Evolutionary conservation across 2,888 invertebrate species (phyloP), one percentile per base, ranked within the genome.

Genomic region (Amphiduros pacificus): DNA sequence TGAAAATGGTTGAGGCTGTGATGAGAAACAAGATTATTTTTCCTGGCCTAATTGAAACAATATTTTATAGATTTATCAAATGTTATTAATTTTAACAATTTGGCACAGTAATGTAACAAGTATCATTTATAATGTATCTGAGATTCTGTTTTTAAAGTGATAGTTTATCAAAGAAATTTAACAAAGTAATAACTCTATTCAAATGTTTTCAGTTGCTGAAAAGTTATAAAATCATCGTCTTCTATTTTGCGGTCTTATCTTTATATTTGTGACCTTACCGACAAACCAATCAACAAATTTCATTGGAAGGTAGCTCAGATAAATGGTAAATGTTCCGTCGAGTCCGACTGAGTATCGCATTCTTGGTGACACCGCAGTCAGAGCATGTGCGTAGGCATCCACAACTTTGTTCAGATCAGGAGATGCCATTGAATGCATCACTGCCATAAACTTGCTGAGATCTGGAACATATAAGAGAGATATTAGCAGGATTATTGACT

Each of bases 381-480:
- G 60, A 28, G 68, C 66, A 51, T 66, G 66, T 54, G 58, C 64
- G 55, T 66, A 66, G 40, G 62, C 64, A 27, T 61, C 57, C 17
- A 65, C 49, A 0, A 65, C 64, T 40, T 62, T 65, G 56, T 51
- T 36, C 26, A 55, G 32, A 24, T 65, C 54, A 14, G 60, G 49
- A 22, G 65, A 62, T 5, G 65, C 59, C 36, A 31, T 41, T 5
- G 44, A n/a, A 20, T 22, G n/a, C 20, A 44, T 20, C 20, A 22
- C 22, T 6, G n/a, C n/a, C 22, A 20, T 44, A n/a, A 44, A 22
- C 6, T 44, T 20, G 6, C 22, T 44, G 6, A 20, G 44, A 44
- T 44, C 44, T 44, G 44, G 22, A 44, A 44, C n/a, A 4, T 20
- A 44, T 20, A 44, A 44, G 5, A 6, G 22, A 20, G 44, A 44